phyloP scores from a whole-genome alignment of 2,888 invertebrate species.

The Ochropacha duplaris region DNA sequence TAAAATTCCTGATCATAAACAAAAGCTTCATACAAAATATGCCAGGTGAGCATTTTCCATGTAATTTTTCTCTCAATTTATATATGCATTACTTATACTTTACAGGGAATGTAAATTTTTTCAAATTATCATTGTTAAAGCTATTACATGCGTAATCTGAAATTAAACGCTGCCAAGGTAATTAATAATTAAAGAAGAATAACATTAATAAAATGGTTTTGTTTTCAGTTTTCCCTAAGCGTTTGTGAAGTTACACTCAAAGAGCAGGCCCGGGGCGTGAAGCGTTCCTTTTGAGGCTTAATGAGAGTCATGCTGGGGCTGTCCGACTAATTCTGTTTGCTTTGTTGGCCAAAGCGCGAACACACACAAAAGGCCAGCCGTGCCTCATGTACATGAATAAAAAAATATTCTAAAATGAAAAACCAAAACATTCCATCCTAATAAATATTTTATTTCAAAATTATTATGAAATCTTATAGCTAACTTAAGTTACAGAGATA shows the following conservation, averaged over 20 bases:
- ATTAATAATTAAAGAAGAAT: slow-evolving; percentile 31
- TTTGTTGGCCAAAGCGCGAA: slow-evolving; percentile 17
- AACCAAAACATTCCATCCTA: neutral
- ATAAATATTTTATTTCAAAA: neutral
- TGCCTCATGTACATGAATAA: neutral
- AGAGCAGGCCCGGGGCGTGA: slow-evolving; percentile 13
- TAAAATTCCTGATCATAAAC: slow-evolving; percentile 49
- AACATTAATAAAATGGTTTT: slow-evolving; percentile 28
- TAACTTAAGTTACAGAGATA: neutral
- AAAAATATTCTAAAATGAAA: neutral
- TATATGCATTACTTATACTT: neutral
- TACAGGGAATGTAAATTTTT: slow-evolving; percentile 9
- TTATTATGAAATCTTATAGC: neutral
- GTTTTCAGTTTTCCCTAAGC: slow-evolving; percentile 24
- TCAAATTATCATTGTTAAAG: slow-evolving; percentile 10
- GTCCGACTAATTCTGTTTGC: slow-evolving; percentile 37
- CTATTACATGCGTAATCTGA: slow-evolving; percentile 14
- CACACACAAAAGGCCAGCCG: neutral
- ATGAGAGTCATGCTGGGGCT: slow-evolving; percentile 29
- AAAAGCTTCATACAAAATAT: slow-evolving; percentile 34
- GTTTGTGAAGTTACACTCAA: slow-evolving; percentile 19
- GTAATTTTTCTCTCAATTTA: slow-evolving; percentile 12
- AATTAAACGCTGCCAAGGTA: slow-evolving; percentile 24
- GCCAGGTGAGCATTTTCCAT: slow-evolving; percentile 21
- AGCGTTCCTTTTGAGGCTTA: slow-evolving; percentile 29